Conservation (phyloP, 2,888 invertebrate species). For the Aphodius granarius region DNA sequence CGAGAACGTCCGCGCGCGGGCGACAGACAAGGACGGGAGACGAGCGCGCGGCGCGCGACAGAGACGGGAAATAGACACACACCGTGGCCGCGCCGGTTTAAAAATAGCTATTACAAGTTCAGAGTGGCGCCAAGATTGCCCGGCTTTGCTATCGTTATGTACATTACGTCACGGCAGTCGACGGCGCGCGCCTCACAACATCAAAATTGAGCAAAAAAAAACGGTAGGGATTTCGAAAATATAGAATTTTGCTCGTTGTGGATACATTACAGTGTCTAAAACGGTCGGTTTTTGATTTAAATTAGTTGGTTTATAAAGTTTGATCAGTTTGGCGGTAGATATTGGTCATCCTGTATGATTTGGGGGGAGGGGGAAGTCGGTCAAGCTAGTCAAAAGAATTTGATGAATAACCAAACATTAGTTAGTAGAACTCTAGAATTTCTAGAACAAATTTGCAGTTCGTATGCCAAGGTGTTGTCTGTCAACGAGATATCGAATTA, state of each 20-base stretch:
- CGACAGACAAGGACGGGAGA: neutral
- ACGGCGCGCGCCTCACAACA: neutral
- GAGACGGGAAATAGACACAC: neutral
- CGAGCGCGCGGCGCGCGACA: neutral
- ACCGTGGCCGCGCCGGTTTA: neutral
- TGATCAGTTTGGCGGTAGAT: no score
- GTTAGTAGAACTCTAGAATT: neutral
- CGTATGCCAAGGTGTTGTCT: neutral
- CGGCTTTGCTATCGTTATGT: neutral
- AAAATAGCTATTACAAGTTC: neutral
- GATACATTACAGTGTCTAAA: no score
- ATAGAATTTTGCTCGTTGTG: no score
- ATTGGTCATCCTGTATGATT: no score
- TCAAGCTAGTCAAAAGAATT: no score
- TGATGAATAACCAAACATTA: neutral
- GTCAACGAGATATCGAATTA: neutral
- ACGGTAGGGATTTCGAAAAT: no score
- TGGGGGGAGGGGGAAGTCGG: no score
- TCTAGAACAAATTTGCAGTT: neutral
- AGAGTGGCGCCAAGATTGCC: neutral
- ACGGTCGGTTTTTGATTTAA: no score
- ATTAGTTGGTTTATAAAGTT: no score
- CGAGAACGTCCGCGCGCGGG: neutral
- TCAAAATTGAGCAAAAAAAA: no score
- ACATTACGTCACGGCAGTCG: neutral